These are phyloP conservation scores for Ennomos fuscantarius DNA, from an alignment of 2,888 invertebrate species.

Conservation along the genomic window DNA sequence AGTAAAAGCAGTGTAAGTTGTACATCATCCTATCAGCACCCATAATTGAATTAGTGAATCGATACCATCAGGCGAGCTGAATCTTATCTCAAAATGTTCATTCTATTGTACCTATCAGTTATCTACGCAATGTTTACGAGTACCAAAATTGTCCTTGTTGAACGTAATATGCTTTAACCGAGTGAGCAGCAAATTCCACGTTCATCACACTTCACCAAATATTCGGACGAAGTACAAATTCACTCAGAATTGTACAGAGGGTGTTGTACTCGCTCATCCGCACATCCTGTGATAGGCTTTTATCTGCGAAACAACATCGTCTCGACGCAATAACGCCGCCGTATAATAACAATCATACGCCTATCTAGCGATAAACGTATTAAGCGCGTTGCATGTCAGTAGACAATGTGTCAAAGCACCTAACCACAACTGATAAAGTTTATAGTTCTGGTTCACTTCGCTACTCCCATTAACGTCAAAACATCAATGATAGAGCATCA, in stretches of 20 bases:
- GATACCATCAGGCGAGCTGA: conserved; percentile 26
- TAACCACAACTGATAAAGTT: conserved; percentile 32
- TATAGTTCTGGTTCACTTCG: conserved; percentile 17
- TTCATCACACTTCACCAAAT: conserved; percentile 63
- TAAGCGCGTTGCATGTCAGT: conserved; percentile 32
- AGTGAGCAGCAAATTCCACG: conserved; percentile 55
- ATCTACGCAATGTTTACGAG: conserved; percentile 29
- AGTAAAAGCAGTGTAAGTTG: conserved; percentile 1
- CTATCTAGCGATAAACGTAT: conserved; percentile 49
- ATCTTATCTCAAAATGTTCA: conserved; percentile 41
- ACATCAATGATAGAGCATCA: conserved; percentile 12
- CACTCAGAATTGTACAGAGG: conserved; percentile 50
- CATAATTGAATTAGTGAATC: conserved; percentile 28
- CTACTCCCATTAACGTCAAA: conserved; percentile 11
- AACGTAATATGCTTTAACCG: conserved; percentile 53
- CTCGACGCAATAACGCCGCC: conserved; percentile 50
- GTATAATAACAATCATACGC: conserved; percentile 52
- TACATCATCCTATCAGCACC: conserved; percentile 15
- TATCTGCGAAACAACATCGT: conserved; percentile 57
- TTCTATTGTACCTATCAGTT: conserved; percentile 32
- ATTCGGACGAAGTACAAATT: conserved; percentile 47
- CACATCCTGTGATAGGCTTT: conserved; percentile 66
- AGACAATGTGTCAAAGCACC: conserved; percentile 36
- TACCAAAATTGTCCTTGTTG: conserved; percentile 34
- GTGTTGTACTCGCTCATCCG: conserved; percentile 62